Evolutionary conservation across 2,888 invertebrate species (phyloP), one percentile per base, ranked within the genome.

Genomic region (Drosophila neonasuta): DNA sequence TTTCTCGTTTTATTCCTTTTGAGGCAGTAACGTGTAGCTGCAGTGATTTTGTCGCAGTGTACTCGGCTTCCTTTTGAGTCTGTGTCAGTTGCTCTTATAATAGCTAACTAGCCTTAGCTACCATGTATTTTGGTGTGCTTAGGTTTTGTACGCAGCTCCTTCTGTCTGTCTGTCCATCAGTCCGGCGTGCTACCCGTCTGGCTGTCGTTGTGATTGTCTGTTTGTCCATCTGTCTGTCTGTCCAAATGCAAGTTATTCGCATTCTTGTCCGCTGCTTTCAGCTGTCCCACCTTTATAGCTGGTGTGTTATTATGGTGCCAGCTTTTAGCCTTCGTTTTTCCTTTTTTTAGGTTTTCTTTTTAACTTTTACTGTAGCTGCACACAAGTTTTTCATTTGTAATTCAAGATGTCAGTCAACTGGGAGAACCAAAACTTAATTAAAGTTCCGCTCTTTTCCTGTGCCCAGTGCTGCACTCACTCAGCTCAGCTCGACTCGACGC

Each of bases 381-480:
- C 83, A 80, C 86, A 86, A 87, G 88, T 87, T 88, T 87, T 88
- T 88, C 83, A 81, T 87, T 85, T 88, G 86, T 85, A 87, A 86
- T 88, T 89, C 88, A 84, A 88, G 88, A 86, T 89, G 88, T 88
- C 88, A 89, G 88, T 87, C 89, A 87, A 86, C 79, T 87, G 89
- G 85, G 88, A 86, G 82, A 86, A 86, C 85, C 85, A 88, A 80
- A 87, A 88, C 88, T 88, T 89, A 88, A 88, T 88, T 89, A 87
- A 88, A 88, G 88, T 88, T 88, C 81, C 81, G 86, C 81, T 85
- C 86, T 81, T 82, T 81, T 77, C 69, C 77, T 65, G 70, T 85
- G 57, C 62, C 75, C 69, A 44, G 45, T 57, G 42, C 48, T 54
- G 13, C 44, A 73, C 48, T 66, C 41, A 45, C 50, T 42, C 59